Base-by-base conservation (phyloP, 2,113 vertebrate genomes). In the Vidua chalybeata region DNA sequence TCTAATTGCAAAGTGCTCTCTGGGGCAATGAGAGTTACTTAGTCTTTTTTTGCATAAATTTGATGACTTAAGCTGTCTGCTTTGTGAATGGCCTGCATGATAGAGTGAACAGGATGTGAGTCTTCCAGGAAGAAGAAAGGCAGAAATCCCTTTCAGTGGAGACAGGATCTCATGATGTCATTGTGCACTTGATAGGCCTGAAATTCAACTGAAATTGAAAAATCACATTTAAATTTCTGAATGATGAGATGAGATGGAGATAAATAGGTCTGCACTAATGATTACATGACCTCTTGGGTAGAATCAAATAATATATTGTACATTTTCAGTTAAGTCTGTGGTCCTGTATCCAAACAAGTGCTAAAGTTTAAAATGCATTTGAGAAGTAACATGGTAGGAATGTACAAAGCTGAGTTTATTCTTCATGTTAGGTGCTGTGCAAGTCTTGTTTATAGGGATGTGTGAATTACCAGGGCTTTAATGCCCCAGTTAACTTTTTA, bases 81-180 rank as follows among this genome's bases (percentile, higher is more conserved):
- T 95, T 84, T 97, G 96, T 97, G 93, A 82, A 96, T 93, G 56
- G 52, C 95, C 58, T 96, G 95, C 96, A 76, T 96, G 97, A 97
- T 79, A 93, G 87, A 77, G 59, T 72, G 95, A 92, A 86, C 66
- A 87, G 75, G 93, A 93, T 66, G 39, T 62, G 90, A 82, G 87
- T 82, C 87, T 94, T 91, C 68, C 84, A 79, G 89, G 91, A 86
- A 89, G 45, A 73, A 91, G 72, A 88, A 93, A 82, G 75, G 59
- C 46, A 79, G 85, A 92, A 88, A 81, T 89, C 62, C 35, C 71
- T 96, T 90, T 84, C 48, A 35, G 31, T 69, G 49, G 87, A 93
- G 66, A 64, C 80, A 41, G 74, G n/a, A 49, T 88, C 85, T 97
- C 54, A 11, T 91, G 93, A 93, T 94, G 73, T 52, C 56, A 24